A percentile compares a stretch with the other conserved stretches of the same genome.
These are phyloP conservation scores for Conops quadrifasciatus DNA, from an alignment of 2,888 invertebrate genomes.

Conservation along the genomic window DNA sequence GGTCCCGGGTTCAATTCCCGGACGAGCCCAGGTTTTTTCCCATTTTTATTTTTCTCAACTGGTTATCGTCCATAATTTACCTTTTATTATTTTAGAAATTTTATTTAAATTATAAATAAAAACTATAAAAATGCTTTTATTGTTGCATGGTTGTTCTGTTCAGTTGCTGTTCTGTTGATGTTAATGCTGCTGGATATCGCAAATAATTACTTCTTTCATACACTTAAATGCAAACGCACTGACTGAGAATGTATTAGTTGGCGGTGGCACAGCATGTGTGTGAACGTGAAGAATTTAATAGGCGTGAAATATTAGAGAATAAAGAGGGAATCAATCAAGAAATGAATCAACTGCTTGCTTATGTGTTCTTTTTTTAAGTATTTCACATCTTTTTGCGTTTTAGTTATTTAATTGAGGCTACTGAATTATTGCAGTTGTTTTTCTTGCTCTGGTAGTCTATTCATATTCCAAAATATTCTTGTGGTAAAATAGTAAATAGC, in stretches of 20 bases:
- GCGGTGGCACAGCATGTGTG: constrained; percentile 18
- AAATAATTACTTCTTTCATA: neutral
- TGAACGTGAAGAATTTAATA: neutral
- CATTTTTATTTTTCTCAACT: constrained; percentile 30
- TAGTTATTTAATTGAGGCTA: constrained; percentile 25
- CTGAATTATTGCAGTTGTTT: constrained; percentile 19
- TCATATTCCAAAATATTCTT: constrained; percentile 93
- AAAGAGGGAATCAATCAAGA: constrained; percentile 18
- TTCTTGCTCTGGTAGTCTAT: constrained; percentile 49
- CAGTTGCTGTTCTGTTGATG: constrained; percentile 1
- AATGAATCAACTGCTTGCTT: constrained; percentile 31
- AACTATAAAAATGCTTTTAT: constrained; percentile 28
- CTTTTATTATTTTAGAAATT: constrained; percentile 21
- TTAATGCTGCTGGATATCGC: too few relatives aligned
- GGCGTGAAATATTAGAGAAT: neutral
- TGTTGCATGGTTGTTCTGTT: neutral
- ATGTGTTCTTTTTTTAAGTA: constrained; percentile 15
- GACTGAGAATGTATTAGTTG: constrained; percentile 14
- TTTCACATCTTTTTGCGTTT: constrained; percentile 14
- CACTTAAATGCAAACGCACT: neutral
- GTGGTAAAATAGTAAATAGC: constrained; percentile 95
- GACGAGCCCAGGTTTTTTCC: constrained; percentile 55
- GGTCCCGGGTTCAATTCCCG: constrained; percentile 64
- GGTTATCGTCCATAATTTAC: constrained; percentile 34
- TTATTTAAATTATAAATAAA: constrained; percentile 33